Evolutionary conservation across 2,888 invertebrate species (phyloP), one percentile per base, ranked within the genome.

Genomic region (Heliconius ethilla): DNA sequence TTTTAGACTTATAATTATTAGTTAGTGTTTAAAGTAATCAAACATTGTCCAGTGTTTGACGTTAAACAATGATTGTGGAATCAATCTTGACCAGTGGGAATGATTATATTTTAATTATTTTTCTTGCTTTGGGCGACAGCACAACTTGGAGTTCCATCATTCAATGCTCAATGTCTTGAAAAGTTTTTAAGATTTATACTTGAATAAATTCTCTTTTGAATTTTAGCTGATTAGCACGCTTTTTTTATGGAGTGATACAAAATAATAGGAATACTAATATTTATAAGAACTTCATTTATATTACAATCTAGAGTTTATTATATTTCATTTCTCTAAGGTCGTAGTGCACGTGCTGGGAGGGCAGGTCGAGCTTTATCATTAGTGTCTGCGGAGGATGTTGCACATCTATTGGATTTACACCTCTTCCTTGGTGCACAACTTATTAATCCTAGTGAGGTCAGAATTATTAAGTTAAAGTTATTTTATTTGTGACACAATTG

Each of bases 261-360:
- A 40, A n/a, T n/a, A n/a, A n/a, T n/a, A n/a, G 40, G 40, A 40
- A 40, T 3, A 4, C 40, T 40, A 40, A 62, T 55, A n/a, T 18
- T 40, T 13, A n/a, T 37, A 63, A 63, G 18, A 22, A n/a, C 9
- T 59, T 59, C 18, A 10, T 59, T 59, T 59, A 7, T 59, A 59
- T 59, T 62, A 25, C 22, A n/a, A 62, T n/a, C 3, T 25, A 9
- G 11, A 10, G 3, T 13, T 62, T 25, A 62, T 1, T 10, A 70
- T 33, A n/a, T 33, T 33, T n/a, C 33, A 18, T 55, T 55, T 37
- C 15, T 33, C 9, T 29, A 25, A 97, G 97, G 97, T 82, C 96
- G 99, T 80, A 99, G 99, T 89, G 99, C 99, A 4, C 96, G 99
- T 84, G 99, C 99, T 76, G 99, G 99, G 0, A 95, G 98, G 55